Evolutionary conservation across 2,888 invertebrate genomes (phyloP).

Genomic region (Thymelicus lineola): DNA sequence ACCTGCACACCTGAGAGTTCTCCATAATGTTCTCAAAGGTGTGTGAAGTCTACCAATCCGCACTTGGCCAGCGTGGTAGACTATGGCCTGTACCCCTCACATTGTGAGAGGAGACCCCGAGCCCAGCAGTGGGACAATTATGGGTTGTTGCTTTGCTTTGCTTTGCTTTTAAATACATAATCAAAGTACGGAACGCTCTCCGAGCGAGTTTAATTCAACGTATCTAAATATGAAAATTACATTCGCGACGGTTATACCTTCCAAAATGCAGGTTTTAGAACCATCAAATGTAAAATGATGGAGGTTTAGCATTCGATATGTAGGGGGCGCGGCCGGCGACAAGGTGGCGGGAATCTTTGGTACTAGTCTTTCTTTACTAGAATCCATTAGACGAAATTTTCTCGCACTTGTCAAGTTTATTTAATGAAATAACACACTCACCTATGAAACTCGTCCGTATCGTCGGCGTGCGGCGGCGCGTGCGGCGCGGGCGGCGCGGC

Average conservation of each 20-base stretch:
- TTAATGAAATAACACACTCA: slow-evolving; percentile 35
- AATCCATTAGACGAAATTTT: no score
- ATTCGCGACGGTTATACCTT: slow-evolving; percentile 7
- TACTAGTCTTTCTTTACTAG: slow-evolving; percentile 14
- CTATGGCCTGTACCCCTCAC: no score
- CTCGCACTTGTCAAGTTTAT: no score
- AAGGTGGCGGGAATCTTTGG: slow-evolving; percentile 33
- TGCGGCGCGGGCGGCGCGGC: slow-evolving; percentile 95
- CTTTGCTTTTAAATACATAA: no score
- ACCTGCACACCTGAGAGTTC: no score
- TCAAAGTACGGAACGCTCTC: no score
- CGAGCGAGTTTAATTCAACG: slow-evolving; percentile 32
- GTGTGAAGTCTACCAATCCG: no score
- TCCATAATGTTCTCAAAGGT: no score
- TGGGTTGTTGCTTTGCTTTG: no score
- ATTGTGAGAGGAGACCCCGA: no score
- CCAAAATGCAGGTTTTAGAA: slow-evolving; percentile 1
- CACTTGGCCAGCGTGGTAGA: no score
- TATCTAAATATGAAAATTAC: slow-evolving; percentile 27
- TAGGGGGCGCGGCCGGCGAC: slow-evolving; percentile 21
- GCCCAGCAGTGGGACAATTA: no score
- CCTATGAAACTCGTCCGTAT: slow-evolving; percentile 98
- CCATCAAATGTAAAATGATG: slow-evolving; percentile 14
- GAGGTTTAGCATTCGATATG: slow-evolving; percentile 23
- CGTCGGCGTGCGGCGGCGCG: slow-evolving; percentile 98